Evolutionary conservation across 1,140 invertebrate genomes (phyloP).

Genomic region (Eueides isabella): DNA sequence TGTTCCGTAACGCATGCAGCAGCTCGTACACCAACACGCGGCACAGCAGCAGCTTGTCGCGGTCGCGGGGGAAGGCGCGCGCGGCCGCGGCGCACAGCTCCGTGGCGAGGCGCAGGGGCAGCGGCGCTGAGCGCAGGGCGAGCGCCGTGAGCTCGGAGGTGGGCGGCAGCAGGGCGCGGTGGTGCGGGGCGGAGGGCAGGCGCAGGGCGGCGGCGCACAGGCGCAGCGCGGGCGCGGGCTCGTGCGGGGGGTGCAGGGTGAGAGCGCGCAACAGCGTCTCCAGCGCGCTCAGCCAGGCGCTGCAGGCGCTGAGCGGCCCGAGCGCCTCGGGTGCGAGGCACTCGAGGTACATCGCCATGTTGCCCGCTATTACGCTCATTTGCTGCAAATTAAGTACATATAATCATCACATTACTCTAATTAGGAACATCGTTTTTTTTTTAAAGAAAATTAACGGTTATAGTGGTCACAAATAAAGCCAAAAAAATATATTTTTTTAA

Average conservation of each 20-base stretch:
- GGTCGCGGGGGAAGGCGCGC: slow-evolving; percentile 93
- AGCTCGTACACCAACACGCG: slow-evolving; percentile 96
- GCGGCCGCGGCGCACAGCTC: slow-evolving; percentile 96
- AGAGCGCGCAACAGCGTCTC: slow-evolving; percentile 93
- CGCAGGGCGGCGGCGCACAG: slow-evolving; percentile 88
- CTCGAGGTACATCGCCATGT: slow-evolving; percentile 96
- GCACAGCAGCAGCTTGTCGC: slow-evolving; percentile 96
- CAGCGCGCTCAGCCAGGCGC: slow-evolving; percentile 90
- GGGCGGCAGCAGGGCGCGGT: slow-evolving; percentile 89
- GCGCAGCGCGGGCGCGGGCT: slow-evolving; percentile 93
- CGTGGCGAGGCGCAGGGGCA: slow-evolving; percentile 92
- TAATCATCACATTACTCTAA: neutral
- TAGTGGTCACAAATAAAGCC: too few relatives aligned
- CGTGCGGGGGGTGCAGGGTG: slow-evolving; percentile 89
- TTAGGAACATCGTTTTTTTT: neutral
- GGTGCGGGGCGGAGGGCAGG: neutral
- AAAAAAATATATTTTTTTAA: too few relatives aligned
- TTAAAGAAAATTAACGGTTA: too few relatives aligned
- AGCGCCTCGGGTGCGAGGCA: slow-evolving; percentile 93
- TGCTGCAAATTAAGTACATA: slow-evolving; percentile 47
- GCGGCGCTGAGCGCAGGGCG: slow-evolving; percentile 92
- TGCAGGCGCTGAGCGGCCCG: slow-evolving; percentile 88
- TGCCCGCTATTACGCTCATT: slow-evolving; percentile 79
- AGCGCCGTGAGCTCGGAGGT: slow-evolving; percentile 97
- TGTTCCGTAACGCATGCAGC: slow-evolving; percentile 97